A percentile compares a stretch with the other conserved stretches of the same genome.
phyloP scores from a whole-genome alignment of 2,113 vertebrate genomes.

The Orthonyx spaldingii region DNA sequence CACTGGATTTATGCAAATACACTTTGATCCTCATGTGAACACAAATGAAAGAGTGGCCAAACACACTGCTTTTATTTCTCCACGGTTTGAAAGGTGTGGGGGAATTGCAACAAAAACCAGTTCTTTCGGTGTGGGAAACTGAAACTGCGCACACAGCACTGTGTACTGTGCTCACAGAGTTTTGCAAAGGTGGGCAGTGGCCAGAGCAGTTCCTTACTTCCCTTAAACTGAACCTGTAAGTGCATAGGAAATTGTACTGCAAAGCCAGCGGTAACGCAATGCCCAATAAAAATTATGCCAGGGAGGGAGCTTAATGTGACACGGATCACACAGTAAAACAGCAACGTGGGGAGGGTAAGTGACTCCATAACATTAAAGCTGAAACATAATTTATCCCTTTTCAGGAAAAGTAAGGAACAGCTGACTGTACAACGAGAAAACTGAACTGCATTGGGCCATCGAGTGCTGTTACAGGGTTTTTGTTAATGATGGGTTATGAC shows the following conservation, averaged over 20 bases:
- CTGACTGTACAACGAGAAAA: neutral
- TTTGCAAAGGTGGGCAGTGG: neutral
- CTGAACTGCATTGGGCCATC: neutral
- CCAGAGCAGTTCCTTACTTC: neutral
- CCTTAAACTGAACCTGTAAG: neutral
- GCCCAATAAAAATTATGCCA: neutral
- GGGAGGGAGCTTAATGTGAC: neutral
- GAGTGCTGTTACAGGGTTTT: neutral
- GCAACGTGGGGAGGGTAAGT: neutral
- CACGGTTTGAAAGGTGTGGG: neutral
- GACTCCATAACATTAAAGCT: neutral
- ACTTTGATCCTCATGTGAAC: neutral
- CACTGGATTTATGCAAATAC: neutral
- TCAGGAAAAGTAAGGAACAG: neutral
- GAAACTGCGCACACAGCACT: neutral
- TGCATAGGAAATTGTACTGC: neutral
- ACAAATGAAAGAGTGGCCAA: neutral
- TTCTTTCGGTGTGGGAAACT: neutral
- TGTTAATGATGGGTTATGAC: neutral
- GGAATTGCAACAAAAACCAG: neutral
- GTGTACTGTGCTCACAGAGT: neutral
- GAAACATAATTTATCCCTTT: neutral
- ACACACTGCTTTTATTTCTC: neutral
- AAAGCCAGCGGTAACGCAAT: neutral
- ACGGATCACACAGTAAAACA: neutral